Conservation (phyloP, 2,888 invertebrate genomes). For the Epistrophe grossulariae region DNA sequence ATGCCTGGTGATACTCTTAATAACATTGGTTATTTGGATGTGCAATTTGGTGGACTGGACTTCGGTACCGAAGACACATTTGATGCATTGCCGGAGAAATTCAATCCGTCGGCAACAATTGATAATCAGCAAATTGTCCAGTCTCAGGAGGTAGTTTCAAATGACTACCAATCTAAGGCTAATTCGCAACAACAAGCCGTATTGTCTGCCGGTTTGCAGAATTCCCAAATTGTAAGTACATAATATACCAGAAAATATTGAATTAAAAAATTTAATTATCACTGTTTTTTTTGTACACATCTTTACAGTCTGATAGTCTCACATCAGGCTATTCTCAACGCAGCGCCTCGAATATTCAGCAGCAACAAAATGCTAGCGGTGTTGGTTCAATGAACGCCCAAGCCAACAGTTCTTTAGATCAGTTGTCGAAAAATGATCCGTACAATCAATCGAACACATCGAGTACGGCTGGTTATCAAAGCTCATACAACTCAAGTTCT, state of each 20-base stretch:
- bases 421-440: slow-evolving; percentile 83
- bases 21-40: slow-evolving; percentile 92
- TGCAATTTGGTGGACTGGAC: slow-evolving; percentile 96
- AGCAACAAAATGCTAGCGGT: slow-evolving; percentile 78
- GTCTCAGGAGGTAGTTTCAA: slow-evolving; percentile 79
- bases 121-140: slow-evolving; percentile 81
- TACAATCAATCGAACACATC: slow-evolving; percentile 81
- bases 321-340: slow-evolving; percentile 81
- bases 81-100: slow-evolving; percentile 83
- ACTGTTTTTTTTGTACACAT: not conserved
- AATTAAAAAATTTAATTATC: not conserved
- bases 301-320: slow-evolving; percentile 80
- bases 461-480: slow-evolving; percentile 81
- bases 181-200: slow-evolving; percentile 77
- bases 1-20: slow-evolving; percentile 95
- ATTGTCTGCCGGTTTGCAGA: slow-evolving; percentile 81
- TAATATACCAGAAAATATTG: not conserved
- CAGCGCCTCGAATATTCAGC: slow-evolving; percentile 78
- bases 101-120: slow-evolving; percentile 81
- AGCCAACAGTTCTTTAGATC: slow-evolving; percentile 79
- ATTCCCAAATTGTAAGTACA: slow-evolving; percentile 82
- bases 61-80: slow-evolving; percentile 85
- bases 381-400: slow-evolving; percentile 78
- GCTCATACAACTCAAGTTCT: slow-evolving; percentile 80
- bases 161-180: slow-evolving; percentile 82